phyloP scores from a whole-genome alignment of 2,113 vertebrate species.

The Falco punctatus region DNA sequence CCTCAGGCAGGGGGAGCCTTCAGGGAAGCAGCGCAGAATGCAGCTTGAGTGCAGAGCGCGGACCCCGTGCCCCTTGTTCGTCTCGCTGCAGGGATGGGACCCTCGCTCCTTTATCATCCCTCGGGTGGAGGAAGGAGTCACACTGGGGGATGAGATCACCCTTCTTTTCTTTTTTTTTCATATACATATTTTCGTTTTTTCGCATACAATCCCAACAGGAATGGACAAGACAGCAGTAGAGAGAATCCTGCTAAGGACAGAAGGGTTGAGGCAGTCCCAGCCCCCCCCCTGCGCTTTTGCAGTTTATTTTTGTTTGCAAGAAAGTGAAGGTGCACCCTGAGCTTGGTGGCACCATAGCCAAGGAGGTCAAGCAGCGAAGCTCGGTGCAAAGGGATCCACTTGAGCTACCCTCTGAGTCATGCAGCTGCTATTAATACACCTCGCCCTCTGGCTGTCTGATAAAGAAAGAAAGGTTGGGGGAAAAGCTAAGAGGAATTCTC shows the following conservation, averaged over 20 bases:
- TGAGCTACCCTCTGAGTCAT: constrained; percentile 49
- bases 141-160: background rate
- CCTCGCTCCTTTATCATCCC: background rate
- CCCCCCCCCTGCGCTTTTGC: background rate
- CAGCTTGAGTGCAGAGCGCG: background rate
- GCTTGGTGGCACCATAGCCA: background rate
- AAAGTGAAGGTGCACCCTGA: background rate
- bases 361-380: background rate
- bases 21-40: background rate
- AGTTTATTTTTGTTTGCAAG: background rate
- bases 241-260: background rate
- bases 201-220: accelerated
- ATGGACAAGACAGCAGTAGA: background rate
- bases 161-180: background rate
- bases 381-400: constrained; percentile 9
- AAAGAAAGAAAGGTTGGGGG: background rate
- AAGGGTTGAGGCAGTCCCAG: background rate
- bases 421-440: constrained; percentile 64
- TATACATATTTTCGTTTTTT: background rate
- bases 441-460: constrained; percentile 35
- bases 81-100: background rate
- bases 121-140: background rate
- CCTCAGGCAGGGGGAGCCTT: background rate
- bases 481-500: constrained; percentile 38
- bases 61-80: background rate